phyloP scores from a whole-genome alignment of 2,888 invertebrate genomes.

The Drosophila infuscata region DNA sequence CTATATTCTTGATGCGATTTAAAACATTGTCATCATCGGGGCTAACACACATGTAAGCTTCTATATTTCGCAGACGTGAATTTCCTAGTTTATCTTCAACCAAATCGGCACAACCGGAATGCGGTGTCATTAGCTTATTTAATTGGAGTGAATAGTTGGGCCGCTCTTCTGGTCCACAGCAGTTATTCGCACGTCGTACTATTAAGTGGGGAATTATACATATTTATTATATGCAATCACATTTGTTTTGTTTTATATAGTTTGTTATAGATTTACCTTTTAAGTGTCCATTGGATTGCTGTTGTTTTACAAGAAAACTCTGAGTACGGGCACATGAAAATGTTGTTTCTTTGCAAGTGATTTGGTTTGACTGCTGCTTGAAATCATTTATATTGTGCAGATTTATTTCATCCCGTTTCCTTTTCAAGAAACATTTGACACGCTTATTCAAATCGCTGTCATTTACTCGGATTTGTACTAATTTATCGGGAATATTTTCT shows the following conservation, averaged over 20 bases:
- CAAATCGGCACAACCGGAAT: background rate
- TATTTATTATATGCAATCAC: background rate
- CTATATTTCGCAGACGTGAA: conserved; percentile 59
- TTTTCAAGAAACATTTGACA: conserved; percentile 90
- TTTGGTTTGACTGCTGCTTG: conserved; percentile 38
- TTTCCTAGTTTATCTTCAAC: conserved; percentile 78
- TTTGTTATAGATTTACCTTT: conserved; percentile 87
- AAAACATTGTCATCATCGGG: conserved; percentile 87
- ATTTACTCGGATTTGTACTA: conserved; percentile 90
- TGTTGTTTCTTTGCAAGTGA: background rate
- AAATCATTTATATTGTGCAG: conserved; percentile 91
- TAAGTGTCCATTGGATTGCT: conserved; percentile 92
- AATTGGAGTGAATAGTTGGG: conserved; percentile 85
- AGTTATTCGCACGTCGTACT: conserved; percentile 90
- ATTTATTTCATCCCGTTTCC: conserved; percentile 91
- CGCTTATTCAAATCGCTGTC: conserved; percentile 89
- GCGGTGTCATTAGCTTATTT: conserved; percentile 85
- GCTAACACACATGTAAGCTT: conserved; percentile 54
- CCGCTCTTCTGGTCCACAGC: conserved; percentile 89
- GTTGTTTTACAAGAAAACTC: conserved; percentile 89
- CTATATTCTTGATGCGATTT: conserved; percentile 89
- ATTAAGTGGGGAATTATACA: conserved; percentile 26
- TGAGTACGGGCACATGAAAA: conserved; percentile 91
- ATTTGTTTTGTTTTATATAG: background rate
- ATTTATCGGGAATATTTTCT: conserved; percentile 37